Percentiles rank a stretch among this genome's conserved stretches.
Conservation (phyloP, 2,113 vertebrate species). For the Entosphenus tridentatus region DNA sequence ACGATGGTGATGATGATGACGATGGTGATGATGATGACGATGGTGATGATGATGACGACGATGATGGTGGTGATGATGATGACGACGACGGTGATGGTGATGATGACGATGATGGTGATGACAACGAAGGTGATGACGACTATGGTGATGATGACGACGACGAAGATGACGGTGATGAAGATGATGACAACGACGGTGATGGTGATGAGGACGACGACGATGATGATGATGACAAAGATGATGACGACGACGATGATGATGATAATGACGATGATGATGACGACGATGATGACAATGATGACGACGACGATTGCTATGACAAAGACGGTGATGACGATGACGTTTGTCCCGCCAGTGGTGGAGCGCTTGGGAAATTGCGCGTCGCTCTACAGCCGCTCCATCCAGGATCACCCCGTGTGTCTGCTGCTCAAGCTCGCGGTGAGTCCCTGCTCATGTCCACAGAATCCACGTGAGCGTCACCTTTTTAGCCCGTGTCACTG, state of each 20-base stretch:
- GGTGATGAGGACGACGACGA: not conserved
- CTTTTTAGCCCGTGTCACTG: no score
- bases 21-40: not conserved
- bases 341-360: constrained; percentile 35
- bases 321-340: not conserved
- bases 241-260: not conserved
- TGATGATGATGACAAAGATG: not conserved
- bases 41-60: constrained; percentile 24
- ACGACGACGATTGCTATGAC: not conserved
- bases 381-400: constrained; percentile 92
- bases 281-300: not conserved
- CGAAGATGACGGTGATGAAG: not conserved
- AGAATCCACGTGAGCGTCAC: no score
- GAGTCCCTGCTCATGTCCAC: not conserved
- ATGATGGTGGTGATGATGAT: constrained; percentile 26
- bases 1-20: not conserved
- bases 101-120: no score
- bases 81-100: no score
- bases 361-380: constrained; percentile 77
- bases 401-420: constrained; percentile 93
- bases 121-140: no score
- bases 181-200: not conserved
- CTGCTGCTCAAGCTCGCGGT: constrained; percentile 77
- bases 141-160: not conserved
- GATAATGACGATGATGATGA: not conserved